These are phyloP conservation scores for Strigops habroptila DNA, from an alignment of 2,113 vertebrate species.

Conservation along the genomic window DNA sequence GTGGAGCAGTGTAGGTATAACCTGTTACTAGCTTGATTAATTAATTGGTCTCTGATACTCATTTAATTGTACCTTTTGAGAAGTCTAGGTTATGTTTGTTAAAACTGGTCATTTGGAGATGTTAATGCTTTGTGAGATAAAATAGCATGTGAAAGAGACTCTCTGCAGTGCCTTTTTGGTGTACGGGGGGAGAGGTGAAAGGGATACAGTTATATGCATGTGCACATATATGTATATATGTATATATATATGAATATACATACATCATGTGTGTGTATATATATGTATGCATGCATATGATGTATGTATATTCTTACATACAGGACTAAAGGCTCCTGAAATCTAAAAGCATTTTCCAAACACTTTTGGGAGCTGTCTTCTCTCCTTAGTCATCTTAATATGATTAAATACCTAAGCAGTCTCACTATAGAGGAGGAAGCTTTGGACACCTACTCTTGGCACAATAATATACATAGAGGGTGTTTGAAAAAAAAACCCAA, in stretches of 20 bases:
- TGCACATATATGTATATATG: too few species aligned
- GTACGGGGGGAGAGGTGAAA: neutral
- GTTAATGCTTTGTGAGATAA: neutral
- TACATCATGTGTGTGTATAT: neutral
- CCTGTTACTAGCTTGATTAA: neutral
- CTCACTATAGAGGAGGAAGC: slow-evolving; percentile 27
- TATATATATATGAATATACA: neutral
- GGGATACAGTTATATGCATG: neutral
- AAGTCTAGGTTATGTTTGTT: neutral
- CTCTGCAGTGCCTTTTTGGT: neutral
- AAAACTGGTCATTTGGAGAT: slow-evolving; percentile 21
- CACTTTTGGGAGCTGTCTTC: neutral
- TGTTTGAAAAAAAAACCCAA: slow-evolving; percentile 5
- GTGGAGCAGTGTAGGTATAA: neutral
- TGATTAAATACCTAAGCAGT: slow-evolving; percentile 26
- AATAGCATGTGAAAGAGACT: neutral
- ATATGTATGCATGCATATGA: neutral
- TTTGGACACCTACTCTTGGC: slow-evolving; percentile 46
- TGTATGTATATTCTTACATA: neutral
- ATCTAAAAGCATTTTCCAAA: slow-evolving; percentile 7
- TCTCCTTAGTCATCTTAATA: slow-evolving; percentile 4
- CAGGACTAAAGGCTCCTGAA: neutral
- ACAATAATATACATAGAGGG: slow-evolving; percentile 29
- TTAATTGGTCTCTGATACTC: neutral
- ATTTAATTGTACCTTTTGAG: neutral